Percentiles rank a stretch among this genome's conserved stretches.
These are phyloP conservation scores for Paramormyrops kingsleyae DNA, from an alignment of 2,113 vertebrate genomes.

Conservation along the genomic window DNA sequence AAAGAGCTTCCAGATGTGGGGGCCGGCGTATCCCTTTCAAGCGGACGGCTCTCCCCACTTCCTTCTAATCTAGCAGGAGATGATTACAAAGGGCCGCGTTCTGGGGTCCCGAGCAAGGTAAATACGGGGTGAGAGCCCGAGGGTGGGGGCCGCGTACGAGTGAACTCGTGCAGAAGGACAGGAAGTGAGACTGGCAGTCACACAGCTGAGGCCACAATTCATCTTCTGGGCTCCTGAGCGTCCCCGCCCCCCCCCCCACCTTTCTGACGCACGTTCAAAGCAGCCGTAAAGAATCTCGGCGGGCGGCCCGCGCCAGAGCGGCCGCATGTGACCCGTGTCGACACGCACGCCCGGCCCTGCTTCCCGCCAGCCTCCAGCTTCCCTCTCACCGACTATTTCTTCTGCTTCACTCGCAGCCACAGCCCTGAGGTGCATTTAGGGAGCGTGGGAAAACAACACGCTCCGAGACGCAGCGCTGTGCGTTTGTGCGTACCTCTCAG, in stretches of 20 bases:
- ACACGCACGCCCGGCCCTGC: background rate
- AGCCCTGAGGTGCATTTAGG: background rate
- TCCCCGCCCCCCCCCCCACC: background rate
- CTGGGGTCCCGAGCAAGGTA: constrained; percentile 14
- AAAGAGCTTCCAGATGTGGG: constrained; percentile 28
- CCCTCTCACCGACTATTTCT: background rate
- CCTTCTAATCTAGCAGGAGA: constrained; percentile 20
- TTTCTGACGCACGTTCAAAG: background rate
- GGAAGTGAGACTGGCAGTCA: background rate
- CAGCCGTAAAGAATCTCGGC: constrained; percentile 6
- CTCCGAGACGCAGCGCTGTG: background rate
- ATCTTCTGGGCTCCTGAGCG: background rate
- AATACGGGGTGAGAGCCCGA: background rate
- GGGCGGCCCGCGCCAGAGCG: background rate
- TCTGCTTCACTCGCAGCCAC: background rate
- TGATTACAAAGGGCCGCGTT: constrained; percentile 13
- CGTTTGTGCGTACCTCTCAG: background rate
- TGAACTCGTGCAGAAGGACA: background rate
- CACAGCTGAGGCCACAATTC: background rate
- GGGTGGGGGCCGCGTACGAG: background rate
- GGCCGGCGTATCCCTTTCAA: constrained; percentile 10
- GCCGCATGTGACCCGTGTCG: background rate
- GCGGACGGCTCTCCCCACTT: constrained; percentile 11
- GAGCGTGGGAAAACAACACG: background rate
- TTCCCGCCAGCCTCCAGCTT: background rate